phyloP scores from a whole-genome alignment of 92 coral and sea anemone species.

The Muricea muricata region DNA sequence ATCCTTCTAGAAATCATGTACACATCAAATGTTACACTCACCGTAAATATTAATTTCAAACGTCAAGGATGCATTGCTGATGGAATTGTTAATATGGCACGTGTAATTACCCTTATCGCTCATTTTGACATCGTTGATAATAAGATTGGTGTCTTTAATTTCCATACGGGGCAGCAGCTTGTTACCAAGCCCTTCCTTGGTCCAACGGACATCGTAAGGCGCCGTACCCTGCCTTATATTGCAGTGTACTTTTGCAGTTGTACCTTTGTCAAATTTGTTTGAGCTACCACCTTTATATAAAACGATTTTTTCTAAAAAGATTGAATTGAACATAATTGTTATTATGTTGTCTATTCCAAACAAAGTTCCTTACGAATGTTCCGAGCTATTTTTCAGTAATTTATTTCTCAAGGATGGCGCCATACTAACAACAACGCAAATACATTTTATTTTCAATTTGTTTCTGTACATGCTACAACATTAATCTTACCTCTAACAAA shows the following conservation, averaged over 20 bases:
- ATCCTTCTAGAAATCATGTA: too few species aligned
- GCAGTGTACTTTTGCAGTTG: conserved; percentile 58
- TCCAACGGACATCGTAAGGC: conserved; percentile 70
- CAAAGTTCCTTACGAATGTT: too few species aligned
- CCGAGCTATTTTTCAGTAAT: too few species aligned
- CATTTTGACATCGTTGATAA: conserved; percentile 48
- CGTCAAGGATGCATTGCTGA: conserved; percentile 61
- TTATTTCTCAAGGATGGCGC: too few species aligned
- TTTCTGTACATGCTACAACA: too few species aligned
- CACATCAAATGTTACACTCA: conserved; percentile 41
- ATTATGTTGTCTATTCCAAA: too few species aligned
- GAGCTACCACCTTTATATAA: background rate
- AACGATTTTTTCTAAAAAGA: conserved; percentile 31
- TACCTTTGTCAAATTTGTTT: conserved; percentile 48
- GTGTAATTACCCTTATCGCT: conserved; percentile 74
- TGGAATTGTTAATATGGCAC: conserved; percentile 76
- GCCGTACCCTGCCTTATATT: conserved; percentile 57
- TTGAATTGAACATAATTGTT: background rate
- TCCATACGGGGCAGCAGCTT: conserved; percentile 28
- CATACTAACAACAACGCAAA: too few species aligned
- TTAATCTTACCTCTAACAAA: conserved; percentile 70
- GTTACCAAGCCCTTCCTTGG: conserved; percentile 45
- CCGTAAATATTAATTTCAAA: conserved; percentile 77
- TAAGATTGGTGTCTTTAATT: conserved; percentile 17
- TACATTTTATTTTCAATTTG: too few species aligned